Evolutionary conservation across 2,888 invertebrate species (phyloP), one percentile per base, ranked within the genome.

Genomic region (Rhagonycha fulva): DNA sequence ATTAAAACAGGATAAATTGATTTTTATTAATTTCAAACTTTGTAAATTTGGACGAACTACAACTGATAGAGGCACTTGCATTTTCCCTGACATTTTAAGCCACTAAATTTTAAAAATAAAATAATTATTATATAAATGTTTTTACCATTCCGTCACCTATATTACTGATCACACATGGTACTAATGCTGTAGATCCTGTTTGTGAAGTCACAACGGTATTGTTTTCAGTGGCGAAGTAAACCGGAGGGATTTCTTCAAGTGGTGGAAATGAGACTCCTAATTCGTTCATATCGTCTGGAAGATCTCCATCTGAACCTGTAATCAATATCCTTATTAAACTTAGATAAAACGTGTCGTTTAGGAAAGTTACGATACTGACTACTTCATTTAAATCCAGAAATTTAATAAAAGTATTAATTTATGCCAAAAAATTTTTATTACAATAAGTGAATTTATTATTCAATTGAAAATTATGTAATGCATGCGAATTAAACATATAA

Each of bases 61-160:
- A 19, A 19, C 19, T 19, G 1, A 19, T 19, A 19, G 19, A 19
- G 19, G 19, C 19, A 19, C 19, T 19, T 19, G 19, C 19, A 19
- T 19, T 19, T 1, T 19, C 2, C 19, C 19, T 12, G 32, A 12
- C 12, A 30, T 10, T 12, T 32, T 9, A 28, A 9, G 0, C 9
- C 11, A 32, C 19, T 12, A 32, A 2, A 4, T 32, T 32, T 32
- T 12, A 47, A 47, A 47, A 47, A n/a, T 32, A 23, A 68, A 24
- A 4, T 28, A 68, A 68, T 68, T 24, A 14, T 24, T 11, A 11
- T 26, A 71, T 70, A 62, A 70, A 68, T 72, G 60, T 47, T 5
- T 95, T 94, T 88, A 96, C 96, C 91, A 94, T 93, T 83, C 96
- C 95, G 87, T 96, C 95, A 71, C 96, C 95, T 82, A 96, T 94